Base-by-base conservation (phyloP, 1,140 invertebrate species). In the Hesperophylax magnus region DNA sequence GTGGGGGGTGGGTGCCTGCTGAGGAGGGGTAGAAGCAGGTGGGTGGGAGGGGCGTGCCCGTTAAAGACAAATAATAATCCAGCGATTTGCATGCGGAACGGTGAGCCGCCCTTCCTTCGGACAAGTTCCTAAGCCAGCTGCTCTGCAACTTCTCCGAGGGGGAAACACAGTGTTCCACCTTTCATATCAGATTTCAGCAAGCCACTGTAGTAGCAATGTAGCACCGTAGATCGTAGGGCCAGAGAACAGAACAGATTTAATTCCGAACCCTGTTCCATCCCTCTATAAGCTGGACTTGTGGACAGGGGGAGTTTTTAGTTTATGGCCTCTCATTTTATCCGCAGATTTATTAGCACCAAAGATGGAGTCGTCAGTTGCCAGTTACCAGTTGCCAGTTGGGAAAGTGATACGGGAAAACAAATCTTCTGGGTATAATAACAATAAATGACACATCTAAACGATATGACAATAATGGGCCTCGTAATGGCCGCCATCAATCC, bases 31-130 rank as follows among this genome's bases (percentile, higher is more conserved):
- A 67, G 58, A 20, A 8, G 24, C 18, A 24, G 18, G n/a, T n/a
- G 20, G 18, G 58, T n/a, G 56, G 56, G 56, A 53, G 20, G 56
- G 71, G 20, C 72, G 72, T 54, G 24, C 24, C 54, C 72, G 54
- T 31, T 58, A 58, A 75, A 58, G 72, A 58, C 72, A 75, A 75
- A 75, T 75, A 75, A 75, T 75, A 75, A 75, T 75, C 72, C 72
- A 34, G 52, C 72, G 72, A 75, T 75, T 75, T 75, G 72, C 72
- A 75, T 75, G 72, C 54, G 54, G 24, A 56, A 75, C 72, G 72
- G 20, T 58, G 72, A 17, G 22, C 72, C 72, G 53, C 72, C 53
- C 72, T 58, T 75, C 72, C 72, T 54, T 58, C 53, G 52, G 72
- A 31, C 72, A 75, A 75, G 52, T 75, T 75, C 34, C 54, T 56